These are phyloP conservation scores for Ectemnius cavifrons DNA, from an alignment of 2,888 invertebrate genomes.

Conservation along the genomic window DNA sequence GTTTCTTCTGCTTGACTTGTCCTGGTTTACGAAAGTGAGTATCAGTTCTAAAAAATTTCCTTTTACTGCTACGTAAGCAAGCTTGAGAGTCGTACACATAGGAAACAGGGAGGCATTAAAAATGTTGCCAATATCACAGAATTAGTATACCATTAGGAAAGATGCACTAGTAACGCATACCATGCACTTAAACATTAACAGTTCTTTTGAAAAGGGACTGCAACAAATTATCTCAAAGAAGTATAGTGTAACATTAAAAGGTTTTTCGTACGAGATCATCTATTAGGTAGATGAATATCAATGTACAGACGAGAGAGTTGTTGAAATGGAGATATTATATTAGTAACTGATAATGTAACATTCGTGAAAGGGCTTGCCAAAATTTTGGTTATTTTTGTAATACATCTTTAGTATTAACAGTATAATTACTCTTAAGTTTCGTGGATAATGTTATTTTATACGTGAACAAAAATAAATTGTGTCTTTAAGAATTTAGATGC, in stretches of 20 bases:
- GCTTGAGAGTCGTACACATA: no score
- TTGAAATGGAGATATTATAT: conserved; percentile 30
- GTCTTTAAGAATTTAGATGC: conserved; percentile 19
- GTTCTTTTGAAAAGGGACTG: no score
- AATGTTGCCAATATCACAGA: no score
- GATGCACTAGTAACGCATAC: no score
- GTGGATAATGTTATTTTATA: conserved; percentile 51
- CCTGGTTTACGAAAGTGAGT: no score
- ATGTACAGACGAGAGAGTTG: conserved; percentile 34
- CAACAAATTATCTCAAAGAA: background rate
- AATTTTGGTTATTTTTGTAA: conserved; percentile 27
- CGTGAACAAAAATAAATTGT: conserved; percentile 51
- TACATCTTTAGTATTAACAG: conserved; percentile 25
- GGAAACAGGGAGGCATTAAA: no score
- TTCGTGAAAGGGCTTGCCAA: conserved; percentile 19
- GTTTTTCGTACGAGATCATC: conserved; percentile 39
- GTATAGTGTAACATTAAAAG: conserved; percentile 39
- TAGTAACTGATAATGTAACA: conserved; percentile 34
- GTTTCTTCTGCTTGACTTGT: no score
- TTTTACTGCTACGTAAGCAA: no score
- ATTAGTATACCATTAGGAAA: no score
- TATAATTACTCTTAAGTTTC: conserved; percentile 31
- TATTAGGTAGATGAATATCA: conserved; percentile 35
- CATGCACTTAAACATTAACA: no score
- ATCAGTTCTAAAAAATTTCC: no score